Evolutionary conservation across 2,797 vertebrate genomes (phyloP), one percentile per base, ranked within the genome.

Genomic region (Girardinus metallicus): DNA sequence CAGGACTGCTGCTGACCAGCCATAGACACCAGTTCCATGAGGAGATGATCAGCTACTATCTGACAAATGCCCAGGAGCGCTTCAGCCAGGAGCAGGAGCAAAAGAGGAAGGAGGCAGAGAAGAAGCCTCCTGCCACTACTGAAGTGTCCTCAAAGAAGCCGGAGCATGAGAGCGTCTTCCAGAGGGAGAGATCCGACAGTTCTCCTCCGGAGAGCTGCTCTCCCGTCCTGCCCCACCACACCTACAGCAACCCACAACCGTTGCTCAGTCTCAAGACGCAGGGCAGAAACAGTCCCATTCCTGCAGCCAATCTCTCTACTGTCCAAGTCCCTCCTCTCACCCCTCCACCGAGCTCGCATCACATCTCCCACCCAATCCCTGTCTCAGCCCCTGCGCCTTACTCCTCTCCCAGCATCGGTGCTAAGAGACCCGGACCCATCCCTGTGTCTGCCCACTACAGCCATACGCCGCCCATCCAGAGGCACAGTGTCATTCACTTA

Each of bases 11-110:
- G 82, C 96, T 99, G 91, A 99, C 98, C 91, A 99, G 98, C 93
- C 98, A 99, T 85, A 96, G 98, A 51, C 99, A 99, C 91, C 99
- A 99, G 94, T 99, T 99, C 94, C 99, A 99, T 0, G 98, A 99
- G 92, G 99, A 99, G 93, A 99, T 99, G 99, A 99, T 99, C 77
- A 97, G 96, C 93, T 99, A 97, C 93, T 99, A 99, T 93, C 94
- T 99, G 92, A 99, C 95, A 83, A 99, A 97, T 0, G 99, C 99
- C 47, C 98, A 99, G 93, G 98, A 99, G 91, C 98, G 99, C 78
- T 99, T 99, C 94, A 99, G 96, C 74, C 97, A 98, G 1, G 99
- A 99, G 81, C 98, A 99, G 94, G 99, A 99, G 49, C 97, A 98
- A 92, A 97, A 97, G 75, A 96, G 98, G 88, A 97, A 97, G 84